Conservation (phyloP, 2,113 vertebrate genomes). For the Dipodomys spectabilis region DNA sequence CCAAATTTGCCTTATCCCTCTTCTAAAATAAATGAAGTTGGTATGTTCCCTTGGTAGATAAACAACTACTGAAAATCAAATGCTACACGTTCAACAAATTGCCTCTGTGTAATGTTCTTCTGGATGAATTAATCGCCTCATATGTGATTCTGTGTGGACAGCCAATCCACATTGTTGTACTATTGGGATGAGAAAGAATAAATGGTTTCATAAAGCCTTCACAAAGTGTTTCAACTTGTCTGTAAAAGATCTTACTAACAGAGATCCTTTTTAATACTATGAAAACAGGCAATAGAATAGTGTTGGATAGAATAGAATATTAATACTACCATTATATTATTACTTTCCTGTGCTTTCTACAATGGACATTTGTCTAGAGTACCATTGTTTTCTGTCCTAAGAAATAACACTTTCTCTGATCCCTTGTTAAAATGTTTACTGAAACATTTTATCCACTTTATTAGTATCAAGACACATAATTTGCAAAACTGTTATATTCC, state of each 20-base stretch:
- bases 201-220: conserved; percentile 62
- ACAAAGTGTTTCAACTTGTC: conserved; percentile 43
- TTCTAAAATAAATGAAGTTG: conserved; percentile 44
- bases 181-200: conserved; percentile 60
- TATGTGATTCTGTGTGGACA: conserved; percentile 10
- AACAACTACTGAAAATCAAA: conserved; percentile 72
- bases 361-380: conserved; percentile 1
- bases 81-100: conserved; percentile 60
- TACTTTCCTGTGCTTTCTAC: background rate
- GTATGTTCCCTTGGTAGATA: conserved; percentile 32
- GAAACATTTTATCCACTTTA: conserved; percentile 15
- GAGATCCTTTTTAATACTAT: background rate
- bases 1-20: background rate
- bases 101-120: conserved; percentile 14
- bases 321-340: background rate
- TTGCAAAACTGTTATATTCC: background rate
- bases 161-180: conserved; percentile 54
- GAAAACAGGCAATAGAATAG: background rate
- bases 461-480: background rate
- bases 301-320: background rate
- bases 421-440: background rate
- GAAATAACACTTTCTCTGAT: background rate
- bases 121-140: conserved; percentile 71
- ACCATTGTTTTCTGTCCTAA: background rate
- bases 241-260: conserved; percentile 17